These are phyloP conservation scores for Ellobium chinense DNA, from an alignment of 2,888 invertebrate species.

Conservation along the genomic window DNA sequence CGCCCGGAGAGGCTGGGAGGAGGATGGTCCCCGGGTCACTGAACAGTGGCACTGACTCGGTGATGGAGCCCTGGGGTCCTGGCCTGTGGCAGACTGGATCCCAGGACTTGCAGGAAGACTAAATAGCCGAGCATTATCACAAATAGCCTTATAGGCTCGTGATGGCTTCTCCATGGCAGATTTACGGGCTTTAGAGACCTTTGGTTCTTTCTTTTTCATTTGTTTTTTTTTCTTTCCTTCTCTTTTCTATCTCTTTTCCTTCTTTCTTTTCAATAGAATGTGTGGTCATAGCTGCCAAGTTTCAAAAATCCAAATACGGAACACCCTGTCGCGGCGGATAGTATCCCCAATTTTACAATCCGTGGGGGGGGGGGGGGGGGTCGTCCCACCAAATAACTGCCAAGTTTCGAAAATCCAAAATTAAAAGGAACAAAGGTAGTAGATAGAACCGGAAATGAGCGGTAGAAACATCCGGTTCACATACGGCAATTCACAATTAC, in stretches of 20 bases:
- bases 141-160: background rate
- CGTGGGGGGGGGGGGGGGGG: no score
- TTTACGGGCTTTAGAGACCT: background rate
- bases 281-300: no score
- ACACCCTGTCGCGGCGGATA: no score
- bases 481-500: no score
- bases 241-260: background rate
- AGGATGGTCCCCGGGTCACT: background rate
- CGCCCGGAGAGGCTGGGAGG: background rate
- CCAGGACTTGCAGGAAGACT: background rate
- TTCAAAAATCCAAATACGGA: no score
- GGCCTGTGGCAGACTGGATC: background rate
- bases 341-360: no score
- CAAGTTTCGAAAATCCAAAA: no score
- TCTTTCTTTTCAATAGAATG: no score
- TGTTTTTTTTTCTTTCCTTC: background rate
- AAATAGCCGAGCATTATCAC: background rate
- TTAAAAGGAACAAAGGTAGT: no score
- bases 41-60: background rate
- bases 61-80: background rate
- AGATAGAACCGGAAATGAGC: no score
- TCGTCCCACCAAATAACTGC: no score
- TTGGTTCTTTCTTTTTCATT: background rate
- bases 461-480: no score
- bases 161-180: background rate